These are phyloP conservation scores for Tricholaema leucomelas DNA, from an alignment of 2,113 vertebrate genomes.

Conservation along the genomic window DNA sequence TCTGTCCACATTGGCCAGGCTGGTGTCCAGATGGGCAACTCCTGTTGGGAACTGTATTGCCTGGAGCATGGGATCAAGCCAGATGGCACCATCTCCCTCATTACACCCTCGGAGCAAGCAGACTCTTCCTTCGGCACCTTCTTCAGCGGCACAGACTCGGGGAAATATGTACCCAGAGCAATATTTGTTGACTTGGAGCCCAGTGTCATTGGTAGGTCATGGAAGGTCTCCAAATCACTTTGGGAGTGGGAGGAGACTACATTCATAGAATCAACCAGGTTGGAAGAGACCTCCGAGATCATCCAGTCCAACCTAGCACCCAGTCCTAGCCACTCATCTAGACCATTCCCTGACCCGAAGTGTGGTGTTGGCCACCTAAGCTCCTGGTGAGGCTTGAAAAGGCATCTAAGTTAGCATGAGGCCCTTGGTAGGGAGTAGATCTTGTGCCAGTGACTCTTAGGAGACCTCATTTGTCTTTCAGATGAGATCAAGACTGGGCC, in stretches of 20 bases:
- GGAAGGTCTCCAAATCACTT: not conserved
- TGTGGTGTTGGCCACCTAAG: not conserved
- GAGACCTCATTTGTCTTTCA: not conserved
- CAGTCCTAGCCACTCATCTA: too few species aligned
- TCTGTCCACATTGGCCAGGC: constrained; percentile 87
- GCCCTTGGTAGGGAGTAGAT: not conserved
- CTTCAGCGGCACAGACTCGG: constrained; percentile 69
- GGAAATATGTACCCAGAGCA: constrained; percentile 72
- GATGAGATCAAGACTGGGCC: constrained; percentile 78
- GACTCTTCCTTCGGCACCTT: constrained; percentile 71
- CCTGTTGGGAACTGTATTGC: constrained; percentile 88
- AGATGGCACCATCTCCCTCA: constrained; percentile 67
- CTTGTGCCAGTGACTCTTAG: not conserved
- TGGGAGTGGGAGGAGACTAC: fast-evolving
- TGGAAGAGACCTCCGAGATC: too few species aligned
- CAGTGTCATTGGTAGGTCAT: constrained; percentile 61
- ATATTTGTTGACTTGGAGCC: constrained; percentile 77
- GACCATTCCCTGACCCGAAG: not conserved
- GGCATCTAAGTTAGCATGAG: not conserved
- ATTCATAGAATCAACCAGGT: too few species aligned
- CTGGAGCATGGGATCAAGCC: constrained; percentile 84
- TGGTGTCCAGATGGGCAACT: constrained; percentile 83
- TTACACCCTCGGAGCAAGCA: not conserved
- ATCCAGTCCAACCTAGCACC: too few species aligned
- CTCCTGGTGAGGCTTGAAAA: not conserved